These are phyloP conservation scores for Ceratosolen solmsi DNA, from an alignment of 1,140 invertebrate species.

Conservation along the genomic window DNA sequence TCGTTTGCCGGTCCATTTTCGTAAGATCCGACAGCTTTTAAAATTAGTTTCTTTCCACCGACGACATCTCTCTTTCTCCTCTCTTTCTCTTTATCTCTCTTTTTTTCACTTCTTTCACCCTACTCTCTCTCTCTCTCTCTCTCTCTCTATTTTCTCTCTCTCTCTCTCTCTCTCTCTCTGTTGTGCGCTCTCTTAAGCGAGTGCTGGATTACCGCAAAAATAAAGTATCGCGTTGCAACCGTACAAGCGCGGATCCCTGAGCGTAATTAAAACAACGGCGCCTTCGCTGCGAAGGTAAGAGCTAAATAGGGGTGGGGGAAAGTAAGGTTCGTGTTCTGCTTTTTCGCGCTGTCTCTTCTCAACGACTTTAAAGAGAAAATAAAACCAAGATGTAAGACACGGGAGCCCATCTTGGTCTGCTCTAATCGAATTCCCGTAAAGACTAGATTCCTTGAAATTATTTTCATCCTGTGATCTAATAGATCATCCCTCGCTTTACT, in stretches of 20 bases:
- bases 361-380: conserved; percentile 56
- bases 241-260: conserved; percentile 46
- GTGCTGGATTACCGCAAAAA: conserved; percentile 62
- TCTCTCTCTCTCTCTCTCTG: not conserved
- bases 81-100: not conserved
- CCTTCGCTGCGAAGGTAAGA: conserved; percentile 27
- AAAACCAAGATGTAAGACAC: conserved; percentile 65
- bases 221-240: conserved; percentile 65
- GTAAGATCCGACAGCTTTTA: conserved; percentile 52
- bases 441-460: conserved; percentile 71
- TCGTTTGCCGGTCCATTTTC: conserved; percentile 53
- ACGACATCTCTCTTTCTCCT: not conserved
- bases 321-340: not conserved
- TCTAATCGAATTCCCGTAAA: conserved; percentile 72
- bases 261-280: conserved; percentile 67
- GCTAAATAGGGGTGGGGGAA: conserved; percentile 25
- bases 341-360: conserved; percentile 36
- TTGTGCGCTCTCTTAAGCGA: not conserved
- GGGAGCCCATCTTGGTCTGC: conserved; percentile 68
- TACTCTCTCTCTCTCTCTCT: not conserved
- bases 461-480: conserved; percentile 65
- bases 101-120: not conserved
- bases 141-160: not conserved
- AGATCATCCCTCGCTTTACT: conserved; percentile 38
- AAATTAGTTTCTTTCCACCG: conserved; percentile 55